Evolutionary conservation across 2,797 vertebrate genomes (phyloP), one percentile per base, ranked within the genome.

Genomic region (Trematomus bernacchii): DNA sequence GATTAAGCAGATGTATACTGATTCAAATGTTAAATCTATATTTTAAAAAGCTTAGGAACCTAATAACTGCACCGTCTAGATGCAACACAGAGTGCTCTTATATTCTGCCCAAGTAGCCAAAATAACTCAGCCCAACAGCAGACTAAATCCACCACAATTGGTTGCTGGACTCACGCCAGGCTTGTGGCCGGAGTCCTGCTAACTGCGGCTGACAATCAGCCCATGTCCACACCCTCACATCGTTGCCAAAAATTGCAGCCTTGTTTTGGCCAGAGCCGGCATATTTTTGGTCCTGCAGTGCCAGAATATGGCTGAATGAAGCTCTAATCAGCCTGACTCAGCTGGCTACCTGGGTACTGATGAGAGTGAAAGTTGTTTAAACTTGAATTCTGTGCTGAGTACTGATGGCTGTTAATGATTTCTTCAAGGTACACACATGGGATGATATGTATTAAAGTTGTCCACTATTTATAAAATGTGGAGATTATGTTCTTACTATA

Each of bases 271-370:
- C 71, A 54, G 63, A 65, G 71, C 37, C 6, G 42, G 57, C 76
- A 71, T 64, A 55, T 71, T 58, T 77, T 76, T 61, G 58, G 57
- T 79, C 64, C 53, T 71, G 53, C 47, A 1, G 73, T 62, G 60
- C 65, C 69, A 80, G 65, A 80, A 77, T 83, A 47, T 67, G 63
- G 65, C 76, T 66, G 69, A 84, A 69, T 53, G 66, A 44, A 53
- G 72, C 72, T 77, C 63, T 76, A 66, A 87, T 77, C 43, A 40
- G 63, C 64, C 62, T 44, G 37, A 77, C 74, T 88, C 80, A 60
- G 82, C 81, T 71, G 75, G 77, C 68, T 86, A 80, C 77, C 79
- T 89, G 84, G 70, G 77, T 51, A 58, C 55, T 57, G 48, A 83
- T 75, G 73, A 80, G 69, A 65, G 61, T 33, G 73, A 73, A 44